Conservation (phyloP, 2,888 invertebrate species). For the Branchinecta sandiegonensis region DNA sequence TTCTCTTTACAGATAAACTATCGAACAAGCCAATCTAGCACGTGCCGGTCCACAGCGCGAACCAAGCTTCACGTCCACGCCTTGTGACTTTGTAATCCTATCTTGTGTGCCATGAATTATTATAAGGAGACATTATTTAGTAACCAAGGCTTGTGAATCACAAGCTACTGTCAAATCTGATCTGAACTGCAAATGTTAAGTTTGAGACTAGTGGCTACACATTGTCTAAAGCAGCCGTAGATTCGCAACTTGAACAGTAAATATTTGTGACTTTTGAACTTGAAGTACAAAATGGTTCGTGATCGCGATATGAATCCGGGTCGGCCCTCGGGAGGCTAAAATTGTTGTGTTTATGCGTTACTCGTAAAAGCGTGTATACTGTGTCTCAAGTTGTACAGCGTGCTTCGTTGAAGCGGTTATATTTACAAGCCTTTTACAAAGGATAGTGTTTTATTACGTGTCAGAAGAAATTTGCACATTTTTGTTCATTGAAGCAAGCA, state of each 20-base stretch:
- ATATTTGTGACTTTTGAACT: background rate
- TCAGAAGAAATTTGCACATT: no score
- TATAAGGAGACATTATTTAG: no score
- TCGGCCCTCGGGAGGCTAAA: conserved; percentile 13
- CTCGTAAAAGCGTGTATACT: background rate
- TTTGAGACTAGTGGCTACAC: conserved; percentile 79
- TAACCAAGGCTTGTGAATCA: no score
- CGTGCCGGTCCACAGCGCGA: no score
- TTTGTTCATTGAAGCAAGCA: no score
- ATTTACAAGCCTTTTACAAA: background rate
- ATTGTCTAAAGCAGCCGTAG: conserved; percentile 85
- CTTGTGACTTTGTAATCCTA: no score
- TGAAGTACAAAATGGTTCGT: conserved; percentile 15
- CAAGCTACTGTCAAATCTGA: no score
- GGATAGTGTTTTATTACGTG: background rate
- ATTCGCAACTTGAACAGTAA: conserved; percentile 28
- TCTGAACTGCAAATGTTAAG: conserved; percentile 52
- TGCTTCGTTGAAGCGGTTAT: conserved; percentile 7
- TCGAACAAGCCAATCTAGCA: no score
- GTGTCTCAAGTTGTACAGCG: conserved; percentile 7
- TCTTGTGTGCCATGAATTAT: no score
- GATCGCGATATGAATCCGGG: conserved; percentile 12
- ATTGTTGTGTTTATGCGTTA: background rate
- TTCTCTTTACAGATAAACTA: no score
- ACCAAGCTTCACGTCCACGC: no score